These are phyloP conservation scores for Harpalus rubripes DNA, from an alignment of 2,888 invertebrate species.

Conservation along the genomic window DNA sequence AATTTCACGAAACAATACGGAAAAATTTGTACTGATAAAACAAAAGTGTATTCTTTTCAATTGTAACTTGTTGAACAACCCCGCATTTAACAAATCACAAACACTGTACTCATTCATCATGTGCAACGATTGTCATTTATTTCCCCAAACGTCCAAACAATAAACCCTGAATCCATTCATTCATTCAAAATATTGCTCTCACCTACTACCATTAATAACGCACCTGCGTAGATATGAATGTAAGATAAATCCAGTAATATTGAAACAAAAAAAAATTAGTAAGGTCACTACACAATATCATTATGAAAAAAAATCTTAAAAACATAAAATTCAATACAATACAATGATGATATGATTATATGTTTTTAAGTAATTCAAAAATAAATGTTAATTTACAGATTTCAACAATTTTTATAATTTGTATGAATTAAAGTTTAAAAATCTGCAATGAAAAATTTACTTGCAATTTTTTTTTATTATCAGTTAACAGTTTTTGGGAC, in stretches of 20 bases:
- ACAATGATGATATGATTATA: no score
- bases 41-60: background rate
- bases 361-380: no score
- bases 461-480: no score
- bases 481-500: no score
- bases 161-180: constrained; percentile 15
- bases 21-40: background rate
- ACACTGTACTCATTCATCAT: constrained; percentile 13
- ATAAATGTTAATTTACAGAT: no score
- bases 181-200: background rate
- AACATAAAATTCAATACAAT: background rate
- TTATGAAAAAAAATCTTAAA: no score
- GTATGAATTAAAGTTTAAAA: no score
- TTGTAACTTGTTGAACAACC: background rate
- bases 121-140: constrained; percentile 18
- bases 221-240: background rate
- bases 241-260: background rate
- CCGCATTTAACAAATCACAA: background rate
- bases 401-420: no score
- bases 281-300: no score
- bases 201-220: background rate
- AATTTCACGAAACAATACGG: no score
- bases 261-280: no score
- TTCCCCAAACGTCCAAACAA: background rate
- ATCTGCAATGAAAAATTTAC: no score